Evolutionary conservation across 2,888 invertebrate species (phyloP).

Genomic region (Calliscelio sp.): DNA sequence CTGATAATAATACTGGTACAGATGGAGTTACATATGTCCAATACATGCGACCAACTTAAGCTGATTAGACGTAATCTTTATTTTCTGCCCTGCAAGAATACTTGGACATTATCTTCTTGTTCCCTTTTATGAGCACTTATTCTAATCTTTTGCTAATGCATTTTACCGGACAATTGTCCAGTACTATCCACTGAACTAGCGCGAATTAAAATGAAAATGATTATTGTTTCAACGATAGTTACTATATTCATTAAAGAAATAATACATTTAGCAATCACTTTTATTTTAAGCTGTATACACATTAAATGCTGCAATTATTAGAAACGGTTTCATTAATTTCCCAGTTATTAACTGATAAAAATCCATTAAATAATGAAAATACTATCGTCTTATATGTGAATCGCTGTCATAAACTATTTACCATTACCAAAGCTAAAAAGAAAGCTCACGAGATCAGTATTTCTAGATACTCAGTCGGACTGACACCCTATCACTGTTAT

Average conservation of each 20-base stretch:
- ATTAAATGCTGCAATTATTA: no score
- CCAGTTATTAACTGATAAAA: no score
- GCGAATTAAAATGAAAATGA: no score
- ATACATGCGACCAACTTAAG: slow-evolving; percentile 1
- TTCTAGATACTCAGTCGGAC: not conserved
- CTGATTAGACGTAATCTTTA: slow-evolving; percentile 8
- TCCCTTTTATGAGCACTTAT: not conserved
- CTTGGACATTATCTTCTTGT: not conserved
- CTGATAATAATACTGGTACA: not conserved
- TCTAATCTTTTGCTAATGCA: slow-evolving; percentile 4
- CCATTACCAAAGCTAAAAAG: slow-evolving; percentile 8
- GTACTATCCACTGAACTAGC: not conserved
- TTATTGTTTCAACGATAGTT: no score
- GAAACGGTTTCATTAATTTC: no score
- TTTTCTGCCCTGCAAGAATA: not conserved
- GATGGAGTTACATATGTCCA: not conserved
- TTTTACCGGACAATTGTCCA: not conserved
- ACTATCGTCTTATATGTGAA: not conserved
- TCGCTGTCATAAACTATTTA: slow-evolving; percentile 4
- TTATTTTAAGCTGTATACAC: no score
- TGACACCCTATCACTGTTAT: not conserved
- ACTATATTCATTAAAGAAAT: no score
- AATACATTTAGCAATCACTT: no score
- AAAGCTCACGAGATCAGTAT: not conserved
- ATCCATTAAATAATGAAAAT: no score